Evolutionary conservation across 2,797 vertebrate genomes (phyloP).

Genomic region (Pseudomugil gertrudae): DNA sequence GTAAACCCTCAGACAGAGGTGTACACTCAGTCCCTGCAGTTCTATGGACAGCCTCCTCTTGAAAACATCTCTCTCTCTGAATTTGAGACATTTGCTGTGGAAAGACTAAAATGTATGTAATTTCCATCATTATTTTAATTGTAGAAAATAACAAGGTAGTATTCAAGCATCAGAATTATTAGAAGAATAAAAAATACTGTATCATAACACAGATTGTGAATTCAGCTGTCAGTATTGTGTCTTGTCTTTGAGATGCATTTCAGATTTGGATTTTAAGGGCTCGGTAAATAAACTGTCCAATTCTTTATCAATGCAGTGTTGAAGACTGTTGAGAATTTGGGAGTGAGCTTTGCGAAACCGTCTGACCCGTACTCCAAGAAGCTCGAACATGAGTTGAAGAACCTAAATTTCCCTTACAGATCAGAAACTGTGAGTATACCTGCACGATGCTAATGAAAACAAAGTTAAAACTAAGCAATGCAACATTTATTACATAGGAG

Average conservation of each 20-base stretch:
- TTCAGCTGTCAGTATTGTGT: background rate
- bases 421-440: conserved; percentile 73
- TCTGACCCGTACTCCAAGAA: conserved; percentile 79
- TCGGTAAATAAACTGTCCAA: no score
- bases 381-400: conserved; percentile 77
- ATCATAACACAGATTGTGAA: no score
- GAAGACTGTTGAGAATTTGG: conserved; percentile 91
- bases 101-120: conserved; percentile 89
- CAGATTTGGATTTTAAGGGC: no score
- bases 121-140: no score
- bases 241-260: background rate
- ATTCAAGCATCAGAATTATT: no score
- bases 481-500: background rate
- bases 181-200: background rate
- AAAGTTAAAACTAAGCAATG: background rate
- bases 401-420: conserved; percentile 86
- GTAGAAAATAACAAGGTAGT: no score
- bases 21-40: conserved; percentile 89
- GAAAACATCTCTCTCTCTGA: conserved; percentile 91
- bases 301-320: conserved; percentile 85
- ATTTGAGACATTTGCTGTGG: conserved; percentile 92
- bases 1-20: conserved; percentile 68
- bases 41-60: conserved; percentile 90
- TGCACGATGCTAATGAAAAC: background rate
- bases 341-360: conserved; percentile 86